Evolutionary conservation across 2,888 invertebrate species (phyloP), one percentile per base, ranked within the genome.

Genomic region (Hetaerina titia): DNA sequence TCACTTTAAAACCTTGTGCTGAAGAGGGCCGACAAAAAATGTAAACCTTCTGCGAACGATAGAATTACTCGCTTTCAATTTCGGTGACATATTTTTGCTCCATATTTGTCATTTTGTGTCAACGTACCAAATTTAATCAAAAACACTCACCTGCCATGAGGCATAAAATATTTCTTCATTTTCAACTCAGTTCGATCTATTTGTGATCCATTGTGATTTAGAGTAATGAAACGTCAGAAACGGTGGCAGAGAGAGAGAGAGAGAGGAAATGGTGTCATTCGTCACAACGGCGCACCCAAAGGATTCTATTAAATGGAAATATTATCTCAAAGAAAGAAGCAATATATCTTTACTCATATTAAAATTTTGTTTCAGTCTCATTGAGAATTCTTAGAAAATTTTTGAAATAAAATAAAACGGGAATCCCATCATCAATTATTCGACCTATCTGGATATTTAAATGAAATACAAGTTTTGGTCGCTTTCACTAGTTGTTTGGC

Each of bases 171-270:
- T 69, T n/a, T 69, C 69, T 69, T 22, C 17, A 69, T 69, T 69
- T 69, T 69, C 69, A 69, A 69, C 19, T 22, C 22, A 69, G 69
- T n/a, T 22, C 69, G 69, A 69, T 69, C 69, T 69, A 19, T n/a
- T 69, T 69, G 69, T 22, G 69, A 69, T 69, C 69, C 69, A 69
- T 69, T 69, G 69, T 69, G 69, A 69, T 69, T 69, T 69, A 69
- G 69, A 69, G 69, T 69, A 69, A 69, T 69, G 69, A 69, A 69
- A 69, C 69, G 69, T 69, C 69, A 69, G n/a, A 69, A n/a, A 22
- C 69, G 69, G 19, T 5, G 69, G n/a, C 45, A 45, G n/a, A 7
- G 22, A 6, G 69, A 69, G 69, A 69, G 8, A 19, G 22, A 22
- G 69, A 69, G 22, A 69, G 69, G 69, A 69, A 69, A 69, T 69